A percentile compares a stretch with the other conserved stretches of the same genome.
Evolutionary conservation across 2,113 vertebrate genomes (phyloP).

Genomic region (Arvicanthis niloticus): DNA sequence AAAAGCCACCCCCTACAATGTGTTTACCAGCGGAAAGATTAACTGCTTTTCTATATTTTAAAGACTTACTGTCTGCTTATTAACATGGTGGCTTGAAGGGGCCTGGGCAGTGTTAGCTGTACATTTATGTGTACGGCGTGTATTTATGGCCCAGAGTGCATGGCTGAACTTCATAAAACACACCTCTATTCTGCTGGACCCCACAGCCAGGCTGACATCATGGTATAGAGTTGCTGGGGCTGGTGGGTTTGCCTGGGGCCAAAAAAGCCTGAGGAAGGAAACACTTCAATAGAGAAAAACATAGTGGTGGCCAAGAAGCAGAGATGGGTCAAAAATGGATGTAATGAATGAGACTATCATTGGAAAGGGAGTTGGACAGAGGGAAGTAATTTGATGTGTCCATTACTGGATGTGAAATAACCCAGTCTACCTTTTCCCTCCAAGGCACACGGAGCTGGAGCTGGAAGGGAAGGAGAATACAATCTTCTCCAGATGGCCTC

Average conservation of each 20-base stretch:
- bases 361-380: constrained; percentile 52
- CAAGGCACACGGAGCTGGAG: constrained; percentile 14
- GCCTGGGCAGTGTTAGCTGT: constrained; percentile 89
- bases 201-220: constrained; percentile 87
- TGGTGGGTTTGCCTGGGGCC: constrained; percentile 85
- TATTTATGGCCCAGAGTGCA: constrained; percentile 87
- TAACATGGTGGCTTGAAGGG: constrained; percentile 87
- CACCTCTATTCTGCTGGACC: constrained; percentile 88
- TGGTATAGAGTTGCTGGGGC: constrained; percentile 82
- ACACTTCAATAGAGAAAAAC: constrained; percentile 81
- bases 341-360: constrained; percentile 82
- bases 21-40: constrained; percentile 85
- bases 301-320: constrained; percentile 66
- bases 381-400: constrained; percentile 67
- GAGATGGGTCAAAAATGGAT: constrained; percentile 78
- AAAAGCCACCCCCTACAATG: constrained; percentile 76
- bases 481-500: constrained; percentile 70
- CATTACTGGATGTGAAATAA: constrained; percentile 76
- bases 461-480: not conserved
- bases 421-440: constrained; percentile 50
- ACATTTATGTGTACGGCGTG: constrained; percentile 85
- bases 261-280: constrained; percentile 84
- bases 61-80: constrained; percentile 88
- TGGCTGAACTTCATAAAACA: constrained; percentile 88
- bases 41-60: constrained; percentile 87